Percentiles rank a stretch among this genome's conserved stretches.
These are phyloP conservation scores for Zosterops lateralis DNA, from an alignment of 2,113 vertebrate genomes.

Conservation along the genomic window DNA sequence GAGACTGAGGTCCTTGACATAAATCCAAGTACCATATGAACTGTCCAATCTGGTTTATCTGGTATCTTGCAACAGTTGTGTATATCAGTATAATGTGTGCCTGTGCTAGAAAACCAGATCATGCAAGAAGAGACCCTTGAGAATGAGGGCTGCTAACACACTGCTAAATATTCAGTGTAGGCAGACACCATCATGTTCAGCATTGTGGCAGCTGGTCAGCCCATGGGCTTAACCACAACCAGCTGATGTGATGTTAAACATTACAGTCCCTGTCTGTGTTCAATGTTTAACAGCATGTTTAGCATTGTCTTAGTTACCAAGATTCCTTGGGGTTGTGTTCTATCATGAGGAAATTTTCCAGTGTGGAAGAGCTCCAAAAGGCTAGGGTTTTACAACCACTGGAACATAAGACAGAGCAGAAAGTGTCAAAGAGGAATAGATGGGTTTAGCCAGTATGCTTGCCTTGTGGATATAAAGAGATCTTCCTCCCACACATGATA, in stretches of 20 bases:
- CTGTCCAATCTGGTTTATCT: neutral
- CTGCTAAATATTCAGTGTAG: neutral
- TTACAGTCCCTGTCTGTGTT: constrained; percentile 25
- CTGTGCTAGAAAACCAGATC: neutral
- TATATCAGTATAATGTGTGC: neutral
- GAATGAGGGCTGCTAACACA: constrained; percentile 1
- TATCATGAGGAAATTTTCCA: constrained; percentile 60
- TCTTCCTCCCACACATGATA: neutral
- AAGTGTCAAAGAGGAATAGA: neutral
- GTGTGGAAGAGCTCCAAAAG: constrained; percentile 35
- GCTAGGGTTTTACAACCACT: constrained; percentile 26
- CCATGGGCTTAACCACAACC: constrained; percentile 58
- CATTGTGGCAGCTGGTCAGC: constrained; percentile 39
- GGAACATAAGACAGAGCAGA: neutral
- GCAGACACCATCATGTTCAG: neutral
- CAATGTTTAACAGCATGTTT: constrained; percentile 56
- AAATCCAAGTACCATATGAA: neutral
- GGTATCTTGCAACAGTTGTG: neutral
- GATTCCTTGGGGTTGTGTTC: constrained; percentile 39
- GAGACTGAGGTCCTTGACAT: neutral
- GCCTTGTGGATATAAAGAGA: neutral
- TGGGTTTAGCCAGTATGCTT: neutral
- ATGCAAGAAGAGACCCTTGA: neutral
- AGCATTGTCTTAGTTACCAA: constrained; percentile 61
- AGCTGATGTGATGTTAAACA: constrained; percentile 57